A percentile compares a stretch with the other conserved stretches of the same genome.
Evolutionary conservation across 37 sponge, comb jelly and placozoan genomes (phyloP).

Genomic region (Diacarnus erythraeanus): DNA sequence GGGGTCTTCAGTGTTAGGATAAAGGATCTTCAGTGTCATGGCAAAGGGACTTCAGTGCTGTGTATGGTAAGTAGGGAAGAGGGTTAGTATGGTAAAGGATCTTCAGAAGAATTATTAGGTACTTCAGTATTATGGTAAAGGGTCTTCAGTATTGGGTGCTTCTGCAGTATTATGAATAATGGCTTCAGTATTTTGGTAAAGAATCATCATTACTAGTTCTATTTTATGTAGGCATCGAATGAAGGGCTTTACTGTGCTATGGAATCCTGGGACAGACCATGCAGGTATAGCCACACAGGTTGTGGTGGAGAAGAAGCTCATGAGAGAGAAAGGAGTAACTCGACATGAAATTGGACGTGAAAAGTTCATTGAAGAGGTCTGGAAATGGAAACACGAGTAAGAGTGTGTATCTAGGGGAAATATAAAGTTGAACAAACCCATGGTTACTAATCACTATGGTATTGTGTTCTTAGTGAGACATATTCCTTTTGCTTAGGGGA

Average conservation of each 20-base stretch:
- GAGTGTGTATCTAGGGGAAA: conserved; percentile 30
- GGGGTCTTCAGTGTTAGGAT: too few relatives aligned
- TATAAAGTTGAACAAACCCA: background rate
- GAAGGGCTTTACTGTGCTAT: conserved; percentile 85
- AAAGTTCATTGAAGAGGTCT: conserved; percentile 87
- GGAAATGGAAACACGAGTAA: conserved; percentile 94
- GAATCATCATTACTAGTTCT: background rate
- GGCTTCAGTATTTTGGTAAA: background rate
- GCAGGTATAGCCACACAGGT: conserved; percentile 99
- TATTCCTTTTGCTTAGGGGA: too few relatives aligned
- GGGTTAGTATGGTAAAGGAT: background rate
- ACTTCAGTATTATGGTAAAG: background rate
- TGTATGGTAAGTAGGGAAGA: too few relatives aligned
- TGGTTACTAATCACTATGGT: too few relatives aligned
- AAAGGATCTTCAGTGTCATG: too few relatives aligned
- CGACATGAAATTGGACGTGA: conserved; percentile 97
- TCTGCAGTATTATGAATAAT: background rate
- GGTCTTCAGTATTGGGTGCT: background rate
- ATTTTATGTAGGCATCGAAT: conserved; percentile 73
- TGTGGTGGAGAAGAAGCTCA: conserved; percentile 98
- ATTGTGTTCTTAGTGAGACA: too few relatives aligned
- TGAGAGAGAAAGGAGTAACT: conserved; percentile 72
- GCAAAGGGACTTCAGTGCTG: too few relatives aligned
- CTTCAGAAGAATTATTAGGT: background rate
- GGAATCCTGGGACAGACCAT: conserved; percentile 99